These are phyloP conservation scores for Biston betularia DNA, from an alignment of 2,888 invertebrate genomes.

Conservation along the genomic window DNA sequence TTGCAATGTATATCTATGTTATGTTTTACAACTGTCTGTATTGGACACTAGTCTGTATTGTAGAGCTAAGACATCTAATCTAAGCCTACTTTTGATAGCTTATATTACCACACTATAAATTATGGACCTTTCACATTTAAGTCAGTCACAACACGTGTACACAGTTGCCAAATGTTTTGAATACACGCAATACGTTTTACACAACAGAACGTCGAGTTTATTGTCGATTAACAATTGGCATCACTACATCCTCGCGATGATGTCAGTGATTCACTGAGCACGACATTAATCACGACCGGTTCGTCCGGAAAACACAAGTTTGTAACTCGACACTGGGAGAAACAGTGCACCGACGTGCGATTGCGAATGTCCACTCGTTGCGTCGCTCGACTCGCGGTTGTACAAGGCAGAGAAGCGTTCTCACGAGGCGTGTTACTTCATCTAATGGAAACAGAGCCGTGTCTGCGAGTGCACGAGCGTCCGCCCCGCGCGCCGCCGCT, in stretches of 20 bases:
- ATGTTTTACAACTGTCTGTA: conserved; percentile 43
- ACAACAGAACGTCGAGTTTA: conserved; percentile 39
- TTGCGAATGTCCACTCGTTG: conserved; percentile 27
- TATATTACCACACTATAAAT: conserved; percentile 20
- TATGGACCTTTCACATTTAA: conserved; percentile 33
- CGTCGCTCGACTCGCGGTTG: conserved; percentile 32
- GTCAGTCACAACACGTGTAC: conserved; percentile 27
- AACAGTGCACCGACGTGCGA: conserved; percentile 42
- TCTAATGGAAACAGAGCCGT: conserved; percentile 47
- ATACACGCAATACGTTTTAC: conserved; percentile 37
- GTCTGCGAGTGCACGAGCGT: conserved; percentile 47
- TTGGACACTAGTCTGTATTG: conserved; percentile 45
- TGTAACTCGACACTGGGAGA: conserved; percentile 53
- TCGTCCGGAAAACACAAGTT: conserved; percentile 55
- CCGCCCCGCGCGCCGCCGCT: conserved; percentile 61
- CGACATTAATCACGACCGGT: conserved; percentile 61
- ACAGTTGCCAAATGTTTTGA: conserved; percentile 41
- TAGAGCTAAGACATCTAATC: conserved; percentile 35
- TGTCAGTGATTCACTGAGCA: conserved; percentile 68
- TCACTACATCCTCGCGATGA: conserved; percentile 64
- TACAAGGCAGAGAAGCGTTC: conserved; percentile 13
- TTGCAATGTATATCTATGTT: conserved; percentile 45
- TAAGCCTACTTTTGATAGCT: conserved; percentile 17
- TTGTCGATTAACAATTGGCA: conserved; percentile 56
- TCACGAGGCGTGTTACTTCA: conserved; percentile 49